Conservation (phyloP, 2,888 invertebrate species). For the Resseliella maxima region DNA sequence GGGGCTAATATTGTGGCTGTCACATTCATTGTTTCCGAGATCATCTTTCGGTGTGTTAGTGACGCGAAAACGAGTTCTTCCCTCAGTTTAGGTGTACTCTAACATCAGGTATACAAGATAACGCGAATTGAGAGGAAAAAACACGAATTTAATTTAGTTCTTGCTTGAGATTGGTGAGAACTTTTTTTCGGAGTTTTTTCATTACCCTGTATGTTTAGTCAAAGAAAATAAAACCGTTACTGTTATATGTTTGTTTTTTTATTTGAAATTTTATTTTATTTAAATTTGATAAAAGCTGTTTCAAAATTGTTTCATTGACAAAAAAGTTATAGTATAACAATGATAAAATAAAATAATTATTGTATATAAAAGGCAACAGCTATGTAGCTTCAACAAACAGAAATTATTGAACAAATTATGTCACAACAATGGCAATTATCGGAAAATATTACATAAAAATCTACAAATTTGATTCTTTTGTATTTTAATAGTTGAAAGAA, state of each 20-base stretch:
- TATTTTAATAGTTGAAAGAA: background rate
- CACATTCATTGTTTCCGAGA: constrained; percentile 17
- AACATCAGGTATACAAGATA: constrained; percentile 35
- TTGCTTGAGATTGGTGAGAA: constrained; percentile 20
- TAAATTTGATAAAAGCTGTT: background rate
- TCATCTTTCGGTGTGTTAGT: constrained; percentile 24
- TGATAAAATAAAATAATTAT: too few relatives aligned
- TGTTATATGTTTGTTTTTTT: background rate
- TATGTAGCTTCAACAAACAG: too few relatives aligned
- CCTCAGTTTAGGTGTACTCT: background rate
- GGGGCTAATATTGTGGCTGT: constrained; percentile 45
- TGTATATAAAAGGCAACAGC: too few relatives aligned
- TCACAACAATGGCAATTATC: constrained; percentile 51
- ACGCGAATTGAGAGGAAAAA: constrained; percentile 12
- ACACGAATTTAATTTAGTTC: constrained; percentile 28
- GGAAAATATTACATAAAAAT: background rate
- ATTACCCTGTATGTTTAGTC: too few relatives aligned
- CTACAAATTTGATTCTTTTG: background rate
- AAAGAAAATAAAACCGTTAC: constrained; percentile 12
- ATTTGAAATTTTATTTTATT: background rate
- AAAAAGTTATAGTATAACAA: too few relatives aligned
- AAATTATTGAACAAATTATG: constrained; percentile 36
- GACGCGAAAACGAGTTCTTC: constrained; percentile 46
- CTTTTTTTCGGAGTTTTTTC: background rate
- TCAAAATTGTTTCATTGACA: too few relatives aligned